phyloP scores from a whole-genome alignment of 2,113 vertebrate genomes.

The Jacana jacana region DNA sequence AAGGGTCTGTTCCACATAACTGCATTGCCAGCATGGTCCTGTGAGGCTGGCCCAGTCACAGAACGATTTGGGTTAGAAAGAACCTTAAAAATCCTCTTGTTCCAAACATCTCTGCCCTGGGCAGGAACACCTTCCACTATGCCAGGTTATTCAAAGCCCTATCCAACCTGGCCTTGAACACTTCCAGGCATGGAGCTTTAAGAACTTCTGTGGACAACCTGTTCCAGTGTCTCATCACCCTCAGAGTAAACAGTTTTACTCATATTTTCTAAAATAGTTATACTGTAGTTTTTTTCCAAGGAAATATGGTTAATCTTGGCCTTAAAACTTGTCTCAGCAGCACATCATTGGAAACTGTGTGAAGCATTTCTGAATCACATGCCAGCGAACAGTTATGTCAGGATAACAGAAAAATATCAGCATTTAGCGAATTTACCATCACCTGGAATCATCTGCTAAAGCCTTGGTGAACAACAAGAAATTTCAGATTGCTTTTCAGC shows the following conservation, averaged over 20 bases:
- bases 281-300: slow-evolving; percentile 57
- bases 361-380: slow-evolving; percentile 46
- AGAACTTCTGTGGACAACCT: not conserved
- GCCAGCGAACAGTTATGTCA: not conserved
- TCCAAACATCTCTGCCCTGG: not conserved
- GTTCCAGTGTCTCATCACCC: not conserved
- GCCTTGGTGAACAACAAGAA: not conserved
- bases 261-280: slow-evolving; percentile 46
- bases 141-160: not conserved
- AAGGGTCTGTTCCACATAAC: not conserved
- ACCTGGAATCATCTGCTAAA: not conserved
- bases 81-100: not conserved
- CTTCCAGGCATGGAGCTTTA: not conserved
- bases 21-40: not conserved
- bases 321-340: slow-evolving; percentile 40
- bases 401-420: not conserved
- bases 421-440: not conserved
- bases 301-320: slow-evolving; percentile 24
- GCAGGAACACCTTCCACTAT: not conserved
- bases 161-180: not conserved
- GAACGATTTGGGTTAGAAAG: not conserved
- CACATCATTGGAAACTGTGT: slow-evolving; percentile 29
- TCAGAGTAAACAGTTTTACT: not conserved
- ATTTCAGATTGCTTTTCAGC: not conserved
- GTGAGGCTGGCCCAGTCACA: not conserved